A percentile compares a stretch with the other conserved stretches of the same genome.
Conservation (phyloP, 2,797 vertebrate species). For the Morelia viridis region DNA sequence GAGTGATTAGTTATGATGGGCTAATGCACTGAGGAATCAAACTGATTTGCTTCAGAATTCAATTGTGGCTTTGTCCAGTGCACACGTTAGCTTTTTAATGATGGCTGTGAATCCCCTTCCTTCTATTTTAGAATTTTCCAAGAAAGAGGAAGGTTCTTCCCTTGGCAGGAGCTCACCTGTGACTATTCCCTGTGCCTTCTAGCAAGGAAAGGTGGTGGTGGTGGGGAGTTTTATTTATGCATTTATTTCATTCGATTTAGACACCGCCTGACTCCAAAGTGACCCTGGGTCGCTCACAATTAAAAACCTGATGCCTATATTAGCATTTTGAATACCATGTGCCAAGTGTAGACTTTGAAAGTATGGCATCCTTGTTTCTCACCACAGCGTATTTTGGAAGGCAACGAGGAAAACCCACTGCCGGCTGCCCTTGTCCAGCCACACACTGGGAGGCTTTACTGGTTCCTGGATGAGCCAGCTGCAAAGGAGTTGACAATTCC, state of each 20-base stretch:
- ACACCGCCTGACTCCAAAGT: neutral
- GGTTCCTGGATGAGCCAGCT: constrained; percentile 88
- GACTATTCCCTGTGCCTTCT: neutral
- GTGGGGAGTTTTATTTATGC: neutral
- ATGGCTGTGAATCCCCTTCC: neutral
- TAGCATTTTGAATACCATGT: neutral
- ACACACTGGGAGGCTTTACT: constrained; percentile 80
- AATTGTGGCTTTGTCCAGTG: neutral
- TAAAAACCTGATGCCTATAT: neutral
- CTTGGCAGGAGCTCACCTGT: neutral
- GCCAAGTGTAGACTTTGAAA: neutral
- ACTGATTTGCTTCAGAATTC: neutral
- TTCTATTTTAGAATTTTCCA: neutral
- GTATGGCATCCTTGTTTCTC: neutral
- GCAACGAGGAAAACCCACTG: constrained; percentile 73
- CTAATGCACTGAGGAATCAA: neutral
- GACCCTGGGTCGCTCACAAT: neutral
- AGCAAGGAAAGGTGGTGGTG: neutral
- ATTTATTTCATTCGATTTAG: neutral
- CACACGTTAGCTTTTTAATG: neutral
- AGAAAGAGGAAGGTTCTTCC: neutral
- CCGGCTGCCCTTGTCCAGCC: constrained; percentile 85
- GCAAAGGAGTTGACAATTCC: constrained; percentile 79
- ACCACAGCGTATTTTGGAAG: constrained; percentile 82
- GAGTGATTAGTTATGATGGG: neutral